Evolutionary conservation across 1,140 invertebrate genomes (phyloP).

Genomic region (Drosophila asahinai): DNA sequence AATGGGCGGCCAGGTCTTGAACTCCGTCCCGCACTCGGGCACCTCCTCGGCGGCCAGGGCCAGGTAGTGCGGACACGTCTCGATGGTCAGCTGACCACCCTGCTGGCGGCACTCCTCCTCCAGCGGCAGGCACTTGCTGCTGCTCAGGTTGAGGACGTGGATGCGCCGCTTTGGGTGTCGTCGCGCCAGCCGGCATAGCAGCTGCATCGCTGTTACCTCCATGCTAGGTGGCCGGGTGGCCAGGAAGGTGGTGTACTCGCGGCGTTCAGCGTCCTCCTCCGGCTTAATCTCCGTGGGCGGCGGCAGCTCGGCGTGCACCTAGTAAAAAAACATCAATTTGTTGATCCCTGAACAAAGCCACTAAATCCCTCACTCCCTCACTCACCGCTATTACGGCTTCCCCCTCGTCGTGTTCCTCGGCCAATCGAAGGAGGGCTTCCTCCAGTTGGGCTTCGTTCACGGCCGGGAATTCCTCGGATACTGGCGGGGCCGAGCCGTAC

Average conservation of each 20-base stretch:
- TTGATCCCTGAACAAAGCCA: background rate
- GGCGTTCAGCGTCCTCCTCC: conserved; percentile 83
- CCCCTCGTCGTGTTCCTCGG: conserved; percentile 39
- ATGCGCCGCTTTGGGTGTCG: conserved; percentile 87
- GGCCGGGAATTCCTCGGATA: conserved; percentile 71
- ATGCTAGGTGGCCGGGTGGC: conserved; percentile 88
- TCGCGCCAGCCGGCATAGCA: conserved; percentile 87
- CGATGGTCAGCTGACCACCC: conserved; percentile 87
- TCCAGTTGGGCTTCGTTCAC: conserved; percentile 86
- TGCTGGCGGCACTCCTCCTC: conserved; percentile 85
- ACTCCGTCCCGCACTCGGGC: conserved; percentile 88
- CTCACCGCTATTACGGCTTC: conserved; percentile 66
- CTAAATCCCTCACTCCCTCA: no score
- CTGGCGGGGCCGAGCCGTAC: conserved; percentile 86
- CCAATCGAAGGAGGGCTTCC: conserved; percentile 37
- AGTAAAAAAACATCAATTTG: conserved; percentile 2
- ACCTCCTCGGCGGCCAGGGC: conserved; percentile 88
- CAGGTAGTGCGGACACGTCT: conserved; percentile 92
- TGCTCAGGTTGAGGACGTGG: conserved; percentile 91
- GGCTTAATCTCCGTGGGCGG: conserved; percentile 1
- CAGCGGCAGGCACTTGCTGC: conserved; percentile 86
- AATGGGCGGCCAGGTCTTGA: conserved; percentile 91
- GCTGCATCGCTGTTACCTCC: conserved; percentile 88
- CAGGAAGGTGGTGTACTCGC: conserved; percentile 88
- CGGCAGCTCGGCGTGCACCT: conserved; percentile 89